Percentiles rank a stretch among this genome's conserved stretches.
These are phyloP conservation scores for Stegodyphus mimosarum DNA, from an alignment of 1,140 invertebrate genomes.

Conservation along the genomic window DNA sequence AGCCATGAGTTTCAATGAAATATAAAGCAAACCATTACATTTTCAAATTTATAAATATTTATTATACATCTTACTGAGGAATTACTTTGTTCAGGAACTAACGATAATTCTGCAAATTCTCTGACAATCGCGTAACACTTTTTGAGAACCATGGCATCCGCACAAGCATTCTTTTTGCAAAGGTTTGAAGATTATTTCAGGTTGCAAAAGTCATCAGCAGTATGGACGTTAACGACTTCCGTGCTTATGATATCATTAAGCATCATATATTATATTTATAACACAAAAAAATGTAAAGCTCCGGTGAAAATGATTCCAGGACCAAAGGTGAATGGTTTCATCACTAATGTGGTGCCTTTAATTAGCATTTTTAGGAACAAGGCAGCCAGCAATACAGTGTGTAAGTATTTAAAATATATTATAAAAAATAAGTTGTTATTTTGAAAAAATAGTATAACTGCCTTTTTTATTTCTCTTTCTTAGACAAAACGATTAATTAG, in stretches of 20 bases:
- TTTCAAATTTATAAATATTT: no score
- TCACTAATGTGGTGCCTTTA: slow-evolving; percentile 26
- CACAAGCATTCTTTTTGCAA: background rate
- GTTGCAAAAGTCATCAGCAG: background rate
- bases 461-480: background rate
- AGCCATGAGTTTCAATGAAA: no score
- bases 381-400: slow-evolving; percentile 22
- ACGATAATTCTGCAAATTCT: no score
- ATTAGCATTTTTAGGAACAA: slow-evolving; percentile 46
- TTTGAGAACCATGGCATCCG: background rate
- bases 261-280: background rate
- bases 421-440: no score
- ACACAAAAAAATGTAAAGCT: background rate
- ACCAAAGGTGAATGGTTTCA: slow-evolving; percentile 47
- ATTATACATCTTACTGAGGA: no score
- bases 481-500: background rate
- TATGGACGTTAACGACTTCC: background rate
- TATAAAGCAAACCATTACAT: no score
- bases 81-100: no score
- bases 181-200: background rate
- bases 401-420: slow-evolving; percentile 18
- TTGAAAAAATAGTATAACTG: no score
- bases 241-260: background rate
- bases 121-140: no score
- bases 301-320: slow-evolving; percentile 11